Evolutionary conservation across 2,797 vertebrate species (phyloP).

Genomic region (Oceanodroma leucorhoa): DNA sequence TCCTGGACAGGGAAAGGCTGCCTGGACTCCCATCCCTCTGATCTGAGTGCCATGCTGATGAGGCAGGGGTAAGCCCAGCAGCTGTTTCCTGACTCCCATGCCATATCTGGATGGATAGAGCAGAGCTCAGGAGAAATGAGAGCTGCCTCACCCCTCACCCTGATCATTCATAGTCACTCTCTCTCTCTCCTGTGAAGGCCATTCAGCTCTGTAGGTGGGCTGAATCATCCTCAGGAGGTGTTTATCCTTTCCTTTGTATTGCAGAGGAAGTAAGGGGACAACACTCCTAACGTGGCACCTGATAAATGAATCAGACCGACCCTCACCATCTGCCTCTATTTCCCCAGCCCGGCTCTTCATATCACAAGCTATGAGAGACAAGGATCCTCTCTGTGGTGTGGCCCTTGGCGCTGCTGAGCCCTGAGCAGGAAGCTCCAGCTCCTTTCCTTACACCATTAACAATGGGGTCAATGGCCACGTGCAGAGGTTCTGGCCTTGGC

Average conservation of each 20-base stretch:
- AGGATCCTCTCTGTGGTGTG: neutral
- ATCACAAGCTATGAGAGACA: neutral
- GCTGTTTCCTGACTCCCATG: neutral
- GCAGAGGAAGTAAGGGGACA: neutral
- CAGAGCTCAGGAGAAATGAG: neutral
- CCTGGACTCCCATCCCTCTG: neutral
- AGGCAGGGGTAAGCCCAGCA: neutral
- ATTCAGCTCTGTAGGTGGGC: neutral
- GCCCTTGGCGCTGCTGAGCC: neutral
- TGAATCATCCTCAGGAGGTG: neutral
- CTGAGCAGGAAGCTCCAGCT: neutral
- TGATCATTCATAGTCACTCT: neutral
- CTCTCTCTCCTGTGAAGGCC: neutral
- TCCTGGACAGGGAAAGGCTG: neutral
- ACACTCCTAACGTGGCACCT: neutral
- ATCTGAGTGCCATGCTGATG: accelerated
- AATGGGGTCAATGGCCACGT: neutral
- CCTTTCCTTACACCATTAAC: neutral
- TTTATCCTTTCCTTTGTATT: neutral
- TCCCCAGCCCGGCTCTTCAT: neutral
- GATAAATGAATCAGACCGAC: neutral
- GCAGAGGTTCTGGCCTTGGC: neutral
- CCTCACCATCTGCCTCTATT: neutral
- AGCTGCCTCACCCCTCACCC: neutral
- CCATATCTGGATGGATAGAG: neutral